Conservation (phyloP, 1,140 invertebrate genomes). For the Melanaphis sacchari region DNA sequence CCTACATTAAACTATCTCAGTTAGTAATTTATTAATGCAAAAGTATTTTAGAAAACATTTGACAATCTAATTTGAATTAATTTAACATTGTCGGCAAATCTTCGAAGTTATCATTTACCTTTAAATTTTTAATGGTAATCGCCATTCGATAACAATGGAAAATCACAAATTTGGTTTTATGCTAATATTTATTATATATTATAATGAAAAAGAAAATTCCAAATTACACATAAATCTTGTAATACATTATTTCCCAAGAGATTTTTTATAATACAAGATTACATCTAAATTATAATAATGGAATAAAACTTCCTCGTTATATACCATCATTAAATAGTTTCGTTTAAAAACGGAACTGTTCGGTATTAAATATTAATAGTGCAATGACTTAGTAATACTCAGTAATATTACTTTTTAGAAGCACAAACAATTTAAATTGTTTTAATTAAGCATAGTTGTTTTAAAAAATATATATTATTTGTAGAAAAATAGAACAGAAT, state of each 20-base stretch:
- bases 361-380: not conserved
- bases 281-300: not conserved
- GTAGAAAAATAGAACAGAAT: not conserved
- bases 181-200: not conserved
- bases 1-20: not conserved
- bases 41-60: not conserved
- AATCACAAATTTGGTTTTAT: not conserved
- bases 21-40: not conserved
- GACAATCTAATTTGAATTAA: not conserved
- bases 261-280: not conserved
- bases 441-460: not conserved
- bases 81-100: not conserved
- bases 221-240: not conserved
- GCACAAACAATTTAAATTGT: not conserved
- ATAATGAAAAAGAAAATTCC: not conserved
- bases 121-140: slow-evolving; percentile 14
- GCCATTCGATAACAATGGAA: not conserved
- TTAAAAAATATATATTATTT: not conserved
- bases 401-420: not conserved
- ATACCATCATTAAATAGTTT: not conserved
- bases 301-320: not conserved
- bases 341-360: not conserved
- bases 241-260: slow-evolving; percentile 3
- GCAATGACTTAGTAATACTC: not conserved
- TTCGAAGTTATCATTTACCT: not conserved